Conservation (phyloP, 2,797 vertebrate genomes). For the Pterois miles region DNA sequence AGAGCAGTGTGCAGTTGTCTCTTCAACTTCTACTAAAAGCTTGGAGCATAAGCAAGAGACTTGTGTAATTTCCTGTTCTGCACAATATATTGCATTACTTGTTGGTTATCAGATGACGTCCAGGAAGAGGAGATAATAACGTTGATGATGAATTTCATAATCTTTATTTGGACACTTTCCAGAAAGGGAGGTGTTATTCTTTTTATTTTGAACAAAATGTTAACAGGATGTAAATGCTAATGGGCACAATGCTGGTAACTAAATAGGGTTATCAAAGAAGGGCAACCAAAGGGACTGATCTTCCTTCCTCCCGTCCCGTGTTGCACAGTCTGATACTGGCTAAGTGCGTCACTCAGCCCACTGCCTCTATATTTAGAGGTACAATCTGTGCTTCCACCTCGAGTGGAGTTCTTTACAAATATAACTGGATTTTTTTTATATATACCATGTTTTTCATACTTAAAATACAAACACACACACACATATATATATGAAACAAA, state of each 20-base stretch:
- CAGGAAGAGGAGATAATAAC: constrained; percentile 36
- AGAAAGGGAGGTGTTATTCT: not conserved
- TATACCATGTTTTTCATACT: not conserved
- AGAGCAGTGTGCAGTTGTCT: not conserved
- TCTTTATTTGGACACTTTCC: not conserved
- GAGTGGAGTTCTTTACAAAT: constrained; percentile 48
- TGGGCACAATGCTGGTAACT: constrained; percentile 29
- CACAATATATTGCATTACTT: constrained; percentile 24
- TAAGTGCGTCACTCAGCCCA: constrained; percentile 58
- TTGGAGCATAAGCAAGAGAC: constrained; percentile 2
- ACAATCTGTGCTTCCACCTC: constrained; percentile 26
- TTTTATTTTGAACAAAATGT: constrained; percentile 10
- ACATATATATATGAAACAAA: too few relatives aligned
- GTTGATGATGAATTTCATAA: not conserved
- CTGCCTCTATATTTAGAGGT: constrained; percentile 68
- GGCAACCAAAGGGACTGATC: constrained; percentile 35
- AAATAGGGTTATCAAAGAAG: constrained; percentile 35
- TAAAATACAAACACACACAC: not conserved
- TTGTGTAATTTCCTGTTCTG: constrained; percentile 62
- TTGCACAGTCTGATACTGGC: constrained; percentile 46
- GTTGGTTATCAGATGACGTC: constrained; percentile 16
- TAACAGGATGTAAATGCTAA: constrained; percentile 43
- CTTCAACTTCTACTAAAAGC: not conserved
- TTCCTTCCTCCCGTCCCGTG: constrained; percentile 75
- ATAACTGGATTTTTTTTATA: not conserved